Evolutionary conservation across 2,888 invertebrate species (phyloP).

Genomic region (Zygogramma bicolorata): DNA sequence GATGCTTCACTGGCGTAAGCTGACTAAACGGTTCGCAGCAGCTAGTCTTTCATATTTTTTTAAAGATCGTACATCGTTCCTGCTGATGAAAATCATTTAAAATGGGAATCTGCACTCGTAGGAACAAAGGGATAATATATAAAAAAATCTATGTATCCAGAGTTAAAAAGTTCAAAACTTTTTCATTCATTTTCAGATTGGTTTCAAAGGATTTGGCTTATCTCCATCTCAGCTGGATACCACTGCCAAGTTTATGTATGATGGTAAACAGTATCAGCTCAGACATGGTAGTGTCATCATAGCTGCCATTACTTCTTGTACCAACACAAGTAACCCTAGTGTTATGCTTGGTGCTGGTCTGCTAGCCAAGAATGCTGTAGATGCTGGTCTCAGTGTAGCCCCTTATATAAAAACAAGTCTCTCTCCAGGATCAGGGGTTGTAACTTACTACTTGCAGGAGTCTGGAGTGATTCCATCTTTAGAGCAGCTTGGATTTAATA

Average conservation of each 20-base stretch:
- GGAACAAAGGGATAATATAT: too few species aligned
- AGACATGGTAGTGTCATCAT: slow-evolving; percentile 95
- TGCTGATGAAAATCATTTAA: too few species aligned
- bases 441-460: slow-evolving; percentile 72
- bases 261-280: slow-evolving; percentile 83
- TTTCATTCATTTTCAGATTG: slow-evolving; percentile 73
- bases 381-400: slow-evolving; percentile 83
- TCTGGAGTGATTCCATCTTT: slow-evolving; percentile 93
- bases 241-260: slow-evolving; percentile 81
- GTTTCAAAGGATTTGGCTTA: slow-evolving; percentile 93
- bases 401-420: slow-evolving; percentile 98
- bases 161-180: not conserved
- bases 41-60: too few species aligned
- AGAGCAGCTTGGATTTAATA: slow-evolving; percentile 89
- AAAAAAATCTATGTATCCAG: not conserved
- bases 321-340: slow-evolving; percentile 97
- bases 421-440: slow-evolving; percentile 79
- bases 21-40: too few species aligned
- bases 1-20: too few species aligned
- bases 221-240: slow-evolving; percentile 73
- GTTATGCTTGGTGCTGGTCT: slow-evolving; percentile 97
- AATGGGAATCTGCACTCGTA: too few species aligned
- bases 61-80: too few species aligned
- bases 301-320: slow-evolving; percentile 97
- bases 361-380: slow-evolving; percentile 93